Evolutionary conservation across 37 sponge, comb jelly and placozoan species (phyloP), one percentile per base, ranked within the genome.

Genomic region (Diacarnus erythraeanus): DNA sequence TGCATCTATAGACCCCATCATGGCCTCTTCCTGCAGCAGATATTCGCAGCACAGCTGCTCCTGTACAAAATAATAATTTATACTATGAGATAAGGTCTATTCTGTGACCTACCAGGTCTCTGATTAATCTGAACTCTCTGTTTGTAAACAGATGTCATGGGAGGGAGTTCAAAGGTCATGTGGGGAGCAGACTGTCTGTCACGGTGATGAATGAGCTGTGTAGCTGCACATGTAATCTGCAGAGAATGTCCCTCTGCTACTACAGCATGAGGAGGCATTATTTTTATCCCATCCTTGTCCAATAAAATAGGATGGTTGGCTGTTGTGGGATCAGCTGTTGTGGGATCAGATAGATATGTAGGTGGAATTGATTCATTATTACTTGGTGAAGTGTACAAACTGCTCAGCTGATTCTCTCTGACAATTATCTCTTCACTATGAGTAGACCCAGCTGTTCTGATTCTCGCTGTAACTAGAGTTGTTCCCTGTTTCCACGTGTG

Each of bases 141-240:
- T 51, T 54, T 30, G 3, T 57, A 20, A 5, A 25, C 1, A 6
- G 35, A 1, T 35, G 64, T 25, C 40, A 76, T 76, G 20, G 40
- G 64, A 57, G 64, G 64, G 21, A 63, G 64, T 76, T 59, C 42
- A 76, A 76, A 76, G 42, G 61, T 76, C 64, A 63, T 61, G 77
- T 59, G 39, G n/a, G 64, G 64, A 22, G 40, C 61, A 38, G 5
- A 17, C 33, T 64, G 20, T 5, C 64, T 39, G 26, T 38, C 21
- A 5, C 47, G 12, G n/a, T 29, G 6, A 36, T 1, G 34, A 2
- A 56, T 8, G 8, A 56, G 1, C 34, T 36, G 15, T 1, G 27
- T 2, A 51, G 36, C 21, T 4, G 74, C 51, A 31, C 78, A 78
- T 15, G 42, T n/a, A 3, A 78, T 5, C 3, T 31, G 66, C 47